These are phyloP conservation scores for Damaliscus lunatus DNA, from an alignment of 2,113 vertebrate genomes.

Conservation along the genomic window DNA sequence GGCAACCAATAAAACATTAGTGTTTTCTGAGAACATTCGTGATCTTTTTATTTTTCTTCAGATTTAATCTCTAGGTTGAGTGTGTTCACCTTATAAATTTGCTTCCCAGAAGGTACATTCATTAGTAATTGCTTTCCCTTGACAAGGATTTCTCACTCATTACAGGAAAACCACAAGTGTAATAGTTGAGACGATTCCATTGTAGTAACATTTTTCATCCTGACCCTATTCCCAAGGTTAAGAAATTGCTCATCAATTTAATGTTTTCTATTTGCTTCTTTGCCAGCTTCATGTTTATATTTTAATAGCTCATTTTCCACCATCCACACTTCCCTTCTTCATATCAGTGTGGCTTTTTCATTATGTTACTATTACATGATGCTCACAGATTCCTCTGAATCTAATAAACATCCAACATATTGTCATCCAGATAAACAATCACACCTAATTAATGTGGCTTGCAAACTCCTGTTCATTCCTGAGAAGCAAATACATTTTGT, in stretches of 20 bases:
- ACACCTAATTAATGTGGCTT: neutral
- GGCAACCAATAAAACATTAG: slow-evolving; percentile 29
- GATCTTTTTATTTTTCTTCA: neutral
- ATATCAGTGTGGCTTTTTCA: slow-evolving; percentile 33
- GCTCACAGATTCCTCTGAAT: slow-evolving; percentile 58
- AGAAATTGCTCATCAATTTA: slow-evolving; percentile 44
- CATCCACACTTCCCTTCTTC: neutral
- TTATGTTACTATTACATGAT: neutral
- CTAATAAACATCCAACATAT: slow-evolving; percentile 39
- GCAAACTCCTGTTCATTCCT: no score
- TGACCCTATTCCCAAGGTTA: slow-evolving; percentile 24
- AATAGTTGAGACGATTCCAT: slow-evolving; percentile 18
- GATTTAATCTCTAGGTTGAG: slow-evolving; percentile 59
- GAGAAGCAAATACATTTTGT: no score
- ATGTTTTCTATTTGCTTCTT: slow-evolving; percentile 43
- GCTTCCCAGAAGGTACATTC: slow-evolving; percentile 39
- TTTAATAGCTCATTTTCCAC: slow-evolving; percentile 48
- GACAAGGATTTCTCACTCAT: slow-evolving; percentile 55
- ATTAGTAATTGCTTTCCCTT: slow-evolving; percentile 64
- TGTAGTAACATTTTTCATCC: slow-evolving; percentile 58
- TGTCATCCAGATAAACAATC: slow-evolving; percentile 46
- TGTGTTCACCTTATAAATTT: slow-evolving; percentile 63
- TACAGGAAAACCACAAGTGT: slow-evolving; percentile 51
- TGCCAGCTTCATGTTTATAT: slow-evolving; percentile 1
- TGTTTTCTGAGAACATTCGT: slow-evolving; percentile 41